Base-by-base conservation (phyloP, 2,113 vertebrate genomes). In the Pedetes capensis region DNA sequence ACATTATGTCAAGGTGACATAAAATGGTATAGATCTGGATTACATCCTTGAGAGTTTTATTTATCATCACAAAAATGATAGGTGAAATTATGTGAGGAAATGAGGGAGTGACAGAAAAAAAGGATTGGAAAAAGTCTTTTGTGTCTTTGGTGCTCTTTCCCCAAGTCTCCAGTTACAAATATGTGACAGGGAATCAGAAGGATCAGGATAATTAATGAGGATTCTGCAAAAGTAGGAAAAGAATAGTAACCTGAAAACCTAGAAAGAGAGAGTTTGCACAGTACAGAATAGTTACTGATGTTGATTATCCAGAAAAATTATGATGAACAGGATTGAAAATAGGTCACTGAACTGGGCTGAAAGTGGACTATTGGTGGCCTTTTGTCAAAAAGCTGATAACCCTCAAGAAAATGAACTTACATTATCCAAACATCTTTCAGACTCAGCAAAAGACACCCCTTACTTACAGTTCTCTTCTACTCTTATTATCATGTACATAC, bases 221-320 rank as follows among this genome's bases (percentile, higher is more conserved):
- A 76, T 63, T 66, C 34, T 3, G 11, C 85, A 69, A 93, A 68
- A 32, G 12, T 69, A 59, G 51, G 22, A n/a, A 78, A 91, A 64
- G 29, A 88, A 75, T 51, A 9, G 16, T 37, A 61, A 39, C 47
- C 14, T 87, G 39, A 83, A 76, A 90, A 78, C 80, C n/a, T 94
- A 57, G n/a, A 81, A 47, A 17, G 12, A 63, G n/a, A 87, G n/a
- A 37, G 23, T 71, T 91, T 82, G 32, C 34, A 69, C 59, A 42
- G 12, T 53, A 69, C 3, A 64, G 2, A 57, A 51, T 69, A 86
- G 25, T 57, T 94, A n/a, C 9, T 42, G 6, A 2, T 83, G 10
- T 51, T 25, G 87, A 6, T 94, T 87, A 34, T 75, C 39, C 23
- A 92, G 78, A 80, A 94, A 69, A 94, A 39, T 64, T 44, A 66